These are phyloP conservation scores for Lycia hirtaria DNA, from an alignment of 2,888 invertebrate species.

Conservation along the genomic window DNA sequence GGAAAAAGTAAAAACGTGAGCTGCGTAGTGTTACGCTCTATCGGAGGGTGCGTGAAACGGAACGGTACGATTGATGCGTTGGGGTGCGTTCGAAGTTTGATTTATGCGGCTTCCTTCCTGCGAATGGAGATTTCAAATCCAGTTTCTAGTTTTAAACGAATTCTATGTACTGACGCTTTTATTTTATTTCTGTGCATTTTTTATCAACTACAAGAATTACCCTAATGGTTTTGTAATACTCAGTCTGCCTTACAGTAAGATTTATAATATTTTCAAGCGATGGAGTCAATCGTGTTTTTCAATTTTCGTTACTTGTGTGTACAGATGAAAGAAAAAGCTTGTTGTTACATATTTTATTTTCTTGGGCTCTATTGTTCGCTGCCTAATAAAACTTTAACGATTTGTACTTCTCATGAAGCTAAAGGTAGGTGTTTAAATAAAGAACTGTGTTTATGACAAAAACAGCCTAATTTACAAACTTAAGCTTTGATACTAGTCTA, in stretches of 20 bases:
- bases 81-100: constrained; percentile 53
- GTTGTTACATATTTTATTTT: no score
- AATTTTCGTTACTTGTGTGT: no score
- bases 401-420: neutral
- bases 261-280: no score
- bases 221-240: no score
- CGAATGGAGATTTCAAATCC: constrained; percentile 27
- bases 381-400: constrained; percentile 8
- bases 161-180: constrained; percentile 2
- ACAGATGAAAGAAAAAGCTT: no score
- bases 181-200: no score
- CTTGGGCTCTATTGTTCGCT: neutral
- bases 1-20: constrained; percentile 67
- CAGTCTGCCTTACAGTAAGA: no score
- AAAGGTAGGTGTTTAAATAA: constrained; percentile 17
- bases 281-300: no score
- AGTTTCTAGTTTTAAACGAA: constrained; percentile 31
- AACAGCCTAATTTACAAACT: constrained; percentile 31
- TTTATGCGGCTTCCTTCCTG: constrained; percentile 48
- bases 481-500: constrained; percentile 26
- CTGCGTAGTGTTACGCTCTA: constrained; percentile 49
- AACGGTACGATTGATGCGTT: constrained; percentile 54
- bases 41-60: constrained; percentile 48
- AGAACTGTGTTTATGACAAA: constrained; percentile 25
- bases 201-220: no score